A percentile compares a stretch with the other conserved stretches of the same genome.
These are phyloP conservation scores for Actinernus sp. DNA, from an alignment of 92 coral and sea anemone genomes.

Conservation along the genomic window DNA sequence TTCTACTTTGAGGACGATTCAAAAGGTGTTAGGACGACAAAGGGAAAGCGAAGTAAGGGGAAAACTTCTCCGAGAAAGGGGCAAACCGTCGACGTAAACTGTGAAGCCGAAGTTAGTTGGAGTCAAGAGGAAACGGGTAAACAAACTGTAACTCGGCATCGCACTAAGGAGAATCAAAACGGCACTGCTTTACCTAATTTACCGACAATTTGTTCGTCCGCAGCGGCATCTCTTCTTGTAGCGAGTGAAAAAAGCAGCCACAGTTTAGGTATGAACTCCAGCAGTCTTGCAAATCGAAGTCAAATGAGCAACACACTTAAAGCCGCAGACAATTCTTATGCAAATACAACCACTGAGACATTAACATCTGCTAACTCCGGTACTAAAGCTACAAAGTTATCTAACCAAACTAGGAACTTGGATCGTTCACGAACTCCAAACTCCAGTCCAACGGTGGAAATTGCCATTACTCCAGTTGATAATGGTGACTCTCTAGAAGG, in stretches of 20 bases:
- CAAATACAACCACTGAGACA: slow-evolving; percentile 9
- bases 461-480: not conserved
- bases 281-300: too few species aligned
- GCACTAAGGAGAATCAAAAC: not conserved
- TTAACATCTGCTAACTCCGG: slow-evolving; percentile 1
- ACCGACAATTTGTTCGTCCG: not conserved
- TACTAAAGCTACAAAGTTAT: slow-evolving; percentile 1
- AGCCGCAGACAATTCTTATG: slow-evolving; percentile 5
- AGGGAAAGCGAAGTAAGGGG: slow-evolving; percentile 3
- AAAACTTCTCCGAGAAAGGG: slow-evolving; percentile 10
- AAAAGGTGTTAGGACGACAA: not conserved
- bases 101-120: not conserved
- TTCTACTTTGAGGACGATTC: slow-evolving; percentile 15
- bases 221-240: too few species aligned
- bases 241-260: too few species aligned
- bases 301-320: slow-evolving; percentile 6
- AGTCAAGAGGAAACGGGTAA: slow-evolving; percentile 1
- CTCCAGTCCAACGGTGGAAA: not conserved
- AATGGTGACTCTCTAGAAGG: too few species aligned
- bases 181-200: not conserved
- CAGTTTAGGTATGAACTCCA: too few species aligned
- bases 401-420: too few species aligned
- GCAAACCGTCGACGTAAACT: not conserved
- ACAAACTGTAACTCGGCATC: slow-evolving; percentile 7
- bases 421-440: too few species aligned